Base-by-base conservation (phyloP, 2,888 invertebrate genomes). In the Aphidius colemani region DNA sequence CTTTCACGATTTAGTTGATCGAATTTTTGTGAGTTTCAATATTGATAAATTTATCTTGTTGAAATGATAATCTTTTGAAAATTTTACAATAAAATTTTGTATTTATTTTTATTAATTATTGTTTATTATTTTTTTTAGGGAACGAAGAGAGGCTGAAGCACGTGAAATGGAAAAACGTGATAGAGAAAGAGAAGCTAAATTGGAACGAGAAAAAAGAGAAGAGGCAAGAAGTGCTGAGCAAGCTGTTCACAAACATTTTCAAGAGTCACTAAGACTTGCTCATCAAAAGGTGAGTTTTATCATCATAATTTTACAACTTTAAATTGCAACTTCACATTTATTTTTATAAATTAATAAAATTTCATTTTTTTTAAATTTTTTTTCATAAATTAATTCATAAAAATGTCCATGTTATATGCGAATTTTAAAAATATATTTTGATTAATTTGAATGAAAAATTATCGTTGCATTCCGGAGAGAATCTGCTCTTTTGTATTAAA, bases 181-280 rank as follows among this genome's bases (percentile, higher is more conserved):
- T 73, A 86, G 86, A 44, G 80, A 83, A 68, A 74, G 79, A 63
- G 81, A 81, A 71, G 78, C 76, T 61, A 82, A 79, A 70, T 81
- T 80, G 75, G 81, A 87, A 70, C 84, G 86, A 67, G 89, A 88
- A 70, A 83, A 86, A 67, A 71, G 86, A 83, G 85, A 77, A 87
- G 90, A 83, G 79, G 84, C 75, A 77, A 82, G 85, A 69, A 83
- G 84, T 65, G 87, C 88, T 62, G 87, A 88, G 72, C 87, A 88
- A 74, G 89, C 92, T 69, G 91, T 95, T 66, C 89, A 93, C 75
- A 91, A 94, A 83, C 95, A 95, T 84, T 95, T 95, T 83, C 93
- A 93, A 78, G 94, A 94, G 85, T 94, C 94, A 69, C 86, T 95
- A 67, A 86, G 91, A 79, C 85, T 90, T 69, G 91, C 90, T 53